These are phyloP conservation scores for Bombus haemorrhoidalis DNA, from an alignment of 1,140 invertebrate species.

Conservation along the genomic window DNA sequence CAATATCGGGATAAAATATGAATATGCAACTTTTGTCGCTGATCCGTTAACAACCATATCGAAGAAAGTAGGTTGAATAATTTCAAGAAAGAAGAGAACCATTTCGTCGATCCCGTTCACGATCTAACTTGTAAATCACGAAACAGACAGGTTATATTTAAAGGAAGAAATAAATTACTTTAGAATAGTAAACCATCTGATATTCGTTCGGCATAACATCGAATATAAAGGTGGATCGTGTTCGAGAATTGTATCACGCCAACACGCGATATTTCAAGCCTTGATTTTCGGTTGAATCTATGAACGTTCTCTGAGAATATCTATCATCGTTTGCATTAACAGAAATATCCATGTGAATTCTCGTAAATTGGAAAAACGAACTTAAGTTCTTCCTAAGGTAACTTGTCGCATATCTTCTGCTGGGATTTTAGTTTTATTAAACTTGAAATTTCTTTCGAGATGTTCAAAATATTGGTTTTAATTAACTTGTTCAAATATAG, in stretches of 20 bases:
- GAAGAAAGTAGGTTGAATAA: conserved; percentile 17
- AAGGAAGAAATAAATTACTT: background rate
- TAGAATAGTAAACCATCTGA: background rate
- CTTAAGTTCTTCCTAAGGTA: background rate
- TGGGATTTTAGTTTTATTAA: too few species aligned
- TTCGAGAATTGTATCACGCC: background rate
- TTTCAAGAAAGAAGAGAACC: background rate
- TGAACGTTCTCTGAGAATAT: background rate
- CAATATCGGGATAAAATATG: conserved; percentile 4
- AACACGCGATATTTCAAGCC: background rate
- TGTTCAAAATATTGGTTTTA: too few species aligned
- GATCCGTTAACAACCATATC: background rate
- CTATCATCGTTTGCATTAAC: background rate
- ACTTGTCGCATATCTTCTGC: too few species aligned
- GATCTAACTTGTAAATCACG: background rate
- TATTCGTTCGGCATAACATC: background rate
- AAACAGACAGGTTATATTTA: background rate
- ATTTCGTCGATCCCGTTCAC: background rate
- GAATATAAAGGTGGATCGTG: background rate
- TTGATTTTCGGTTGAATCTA: background rate
- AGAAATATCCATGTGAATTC: background rate
- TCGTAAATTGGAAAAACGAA: background rate
- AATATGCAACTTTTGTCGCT: background rate
- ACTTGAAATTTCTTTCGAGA: too few species aligned
- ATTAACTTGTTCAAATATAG: too few species aligned